Conservation (phyloP, 2,888 invertebrate genomes). For the Platerodrilus igneus region DNA sequence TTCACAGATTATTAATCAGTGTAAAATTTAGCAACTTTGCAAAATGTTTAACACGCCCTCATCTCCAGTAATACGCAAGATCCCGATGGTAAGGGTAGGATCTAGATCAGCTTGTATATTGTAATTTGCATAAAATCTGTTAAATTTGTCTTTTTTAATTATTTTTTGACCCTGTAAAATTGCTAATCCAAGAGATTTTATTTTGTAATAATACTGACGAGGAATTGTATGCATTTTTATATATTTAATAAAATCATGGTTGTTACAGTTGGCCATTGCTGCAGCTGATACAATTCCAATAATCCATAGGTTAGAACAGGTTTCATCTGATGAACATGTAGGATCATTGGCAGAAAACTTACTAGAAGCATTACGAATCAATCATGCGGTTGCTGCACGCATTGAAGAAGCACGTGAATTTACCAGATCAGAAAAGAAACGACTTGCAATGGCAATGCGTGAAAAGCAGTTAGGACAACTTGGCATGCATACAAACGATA, state of each 20-base stretch:
- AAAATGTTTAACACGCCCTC: too few relatives aligned
- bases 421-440: constrained; percentile 93
- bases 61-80: too few relatives aligned
- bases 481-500: constrained; percentile 94
- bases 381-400: constrained; percentile 71
- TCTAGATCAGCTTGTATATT: too few relatives aligned
- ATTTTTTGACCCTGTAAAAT: too few relatives aligned
- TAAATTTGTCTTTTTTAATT: too few relatives aligned
- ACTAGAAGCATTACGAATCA: constrained; percentile 76
- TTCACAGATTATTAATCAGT: too few relatives aligned
- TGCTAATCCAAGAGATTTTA: neutral
- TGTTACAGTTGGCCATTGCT: constrained; percentile 68
- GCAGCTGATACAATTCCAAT: constrained; percentile 89
- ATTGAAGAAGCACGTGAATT: constrained; percentile 92
- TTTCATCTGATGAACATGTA: constrained; percentile 94
- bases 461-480: constrained; percentile 93
- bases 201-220: neutral
- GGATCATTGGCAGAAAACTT: constrained; percentile 96
- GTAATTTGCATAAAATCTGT: too few relatives aligned
- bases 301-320: constrained; percentile 94
- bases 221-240: neutral
- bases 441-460: constrained; percentile 95
- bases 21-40: too few relatives aligned
- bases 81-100: too few relatives aligned
- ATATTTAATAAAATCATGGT: neutral